These are phyloP conservation scores for Aporophyla nigra DNA, from an alignment of 2,888 invertebrate species.

Conservation along the genomic window DNA sequence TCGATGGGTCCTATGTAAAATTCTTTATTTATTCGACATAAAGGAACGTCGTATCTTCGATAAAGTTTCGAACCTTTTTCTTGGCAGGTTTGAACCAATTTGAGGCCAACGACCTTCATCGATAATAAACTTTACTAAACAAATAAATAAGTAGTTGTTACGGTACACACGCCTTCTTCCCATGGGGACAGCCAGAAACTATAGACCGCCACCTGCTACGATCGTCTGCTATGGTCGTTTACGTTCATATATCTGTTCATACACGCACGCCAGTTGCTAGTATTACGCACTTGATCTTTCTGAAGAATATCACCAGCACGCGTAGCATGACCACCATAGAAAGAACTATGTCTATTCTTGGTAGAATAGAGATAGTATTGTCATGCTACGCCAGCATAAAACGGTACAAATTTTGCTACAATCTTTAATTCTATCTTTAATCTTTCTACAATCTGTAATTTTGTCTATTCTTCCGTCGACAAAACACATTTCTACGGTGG, in stretches of 20 bases:
- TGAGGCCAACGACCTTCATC: slow-evolving; percentile 5
- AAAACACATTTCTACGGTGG: too few species aligned
- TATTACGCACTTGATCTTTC: not conserved
- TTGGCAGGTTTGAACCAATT: slow-evolving; percentile 7
- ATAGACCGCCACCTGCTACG: not conserved
- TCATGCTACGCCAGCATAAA: too few species aligned
- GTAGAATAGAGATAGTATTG: too few species aligned
- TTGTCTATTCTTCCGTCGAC: too few species aligned
- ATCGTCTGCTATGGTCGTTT: not conserved
- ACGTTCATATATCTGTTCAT: not conserved
- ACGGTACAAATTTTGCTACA: too few species aligned
- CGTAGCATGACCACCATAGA: too few species aligned
- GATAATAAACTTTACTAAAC: not conserved
- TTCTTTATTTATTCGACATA: slow-evolving; percentile 7
- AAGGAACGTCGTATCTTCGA: not conserved
- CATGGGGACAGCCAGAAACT: not conserved
- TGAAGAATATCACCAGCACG: not conserved
- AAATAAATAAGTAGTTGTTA: not conserved
- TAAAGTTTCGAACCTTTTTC: slow-evolving; percentile 21
- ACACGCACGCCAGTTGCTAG: not conserved
- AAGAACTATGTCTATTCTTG: too few species aligned
- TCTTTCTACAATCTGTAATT: too few species aligned
- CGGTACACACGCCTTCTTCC: not conserved
- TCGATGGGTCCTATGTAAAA: not conserved
- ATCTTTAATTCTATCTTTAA: too few species aligned